These are phyloP conservation scores for Criorhina ranunculi DNA, from an alignment of 2,888 invertebrate genomes.

Conservation along the genomic window DNA sequence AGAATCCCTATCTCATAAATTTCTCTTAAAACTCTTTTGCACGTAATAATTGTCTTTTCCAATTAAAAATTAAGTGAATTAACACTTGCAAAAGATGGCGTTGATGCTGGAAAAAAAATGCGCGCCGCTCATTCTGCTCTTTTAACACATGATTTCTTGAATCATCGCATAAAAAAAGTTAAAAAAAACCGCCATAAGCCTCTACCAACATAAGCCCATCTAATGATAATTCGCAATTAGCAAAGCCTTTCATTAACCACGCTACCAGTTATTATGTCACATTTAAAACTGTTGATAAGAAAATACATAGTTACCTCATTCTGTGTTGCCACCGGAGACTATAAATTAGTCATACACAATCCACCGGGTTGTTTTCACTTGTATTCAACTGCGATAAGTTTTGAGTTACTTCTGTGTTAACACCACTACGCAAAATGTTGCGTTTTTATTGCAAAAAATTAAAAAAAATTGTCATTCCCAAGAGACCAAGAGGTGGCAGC, in stretches of 20 bases:
- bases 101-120: no score
- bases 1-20: no score
- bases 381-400: background rate
- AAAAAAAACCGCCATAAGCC: background rate
- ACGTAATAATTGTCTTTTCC: no score
- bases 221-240: background rate
- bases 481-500: background rate
- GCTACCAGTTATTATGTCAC: constrained; percentile 10
- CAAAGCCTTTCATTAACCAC: background rate
- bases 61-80: no score
- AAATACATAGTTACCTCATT: background rate
- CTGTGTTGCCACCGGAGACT: background rate
- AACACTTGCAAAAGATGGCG: no score
- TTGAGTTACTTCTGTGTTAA: background rate
- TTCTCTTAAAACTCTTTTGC: no score
- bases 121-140: background rate
- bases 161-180: background rate
- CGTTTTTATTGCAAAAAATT: background rate
- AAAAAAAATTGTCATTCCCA: background rate
- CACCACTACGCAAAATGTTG: background rate
- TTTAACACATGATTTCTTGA: background rate
- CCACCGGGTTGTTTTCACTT: background rate
- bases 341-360: background rate
- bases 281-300: background rate
- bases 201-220: background rate